These are phyloP conservation scores for Tachyglossus aculeatus DNA, from an alignment of 2,797 vertebrate species.

Conservation along the genomic window DNA sequence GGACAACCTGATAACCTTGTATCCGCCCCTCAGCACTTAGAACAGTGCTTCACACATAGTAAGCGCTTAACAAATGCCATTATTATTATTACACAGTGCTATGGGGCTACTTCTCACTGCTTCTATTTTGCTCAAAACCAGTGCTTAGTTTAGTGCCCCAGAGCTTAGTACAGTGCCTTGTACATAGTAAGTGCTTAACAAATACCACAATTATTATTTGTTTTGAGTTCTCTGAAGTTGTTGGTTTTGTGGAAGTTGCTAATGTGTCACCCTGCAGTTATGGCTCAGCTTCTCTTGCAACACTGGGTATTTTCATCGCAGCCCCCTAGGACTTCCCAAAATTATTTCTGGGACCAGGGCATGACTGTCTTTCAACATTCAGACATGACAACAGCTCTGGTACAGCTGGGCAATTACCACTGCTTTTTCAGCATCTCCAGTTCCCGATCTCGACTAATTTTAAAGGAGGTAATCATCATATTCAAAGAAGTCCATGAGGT, in stretches of 20 bases:
- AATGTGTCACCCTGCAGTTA: background rate
- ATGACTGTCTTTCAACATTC: background rate
- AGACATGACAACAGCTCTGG: background rate
- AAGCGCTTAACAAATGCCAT: too few relatives aligned
- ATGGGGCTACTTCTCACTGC: too few relatives aligned
- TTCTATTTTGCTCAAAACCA: too few relatives aligned
- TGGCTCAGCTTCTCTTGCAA: background rate
- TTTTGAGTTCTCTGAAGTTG: too few relatives aligned
- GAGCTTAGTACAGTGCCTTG: too few relatives aligned
- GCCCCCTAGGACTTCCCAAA: background rate
- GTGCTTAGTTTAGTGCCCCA: too few relatives aligned
- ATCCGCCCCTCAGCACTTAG: too few relatives aligned
- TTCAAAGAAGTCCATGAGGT: background rate
- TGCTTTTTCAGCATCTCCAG: background rate
- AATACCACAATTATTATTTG: too few relatives aligned
- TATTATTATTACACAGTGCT: too few relatives aligned
- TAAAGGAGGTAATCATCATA: background rate
- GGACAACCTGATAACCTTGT: too few relatives aligned
- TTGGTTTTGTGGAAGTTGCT: background rate
- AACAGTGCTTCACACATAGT: too few relatives aligned
- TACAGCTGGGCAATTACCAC: background rate
- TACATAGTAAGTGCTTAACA: too few relatives aligned
- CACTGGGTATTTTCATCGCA: background rate
- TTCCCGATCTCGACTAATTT: background rate
- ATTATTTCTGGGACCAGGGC: background rate